A percentile compares a stretch with the other conserved stretches of the same genome.
These are phyloP conservation scores for Denticeps clupeoides DNA, from an alignment of 2,797 vertebrate genomes.

Conservation along the genomic window DNA sequence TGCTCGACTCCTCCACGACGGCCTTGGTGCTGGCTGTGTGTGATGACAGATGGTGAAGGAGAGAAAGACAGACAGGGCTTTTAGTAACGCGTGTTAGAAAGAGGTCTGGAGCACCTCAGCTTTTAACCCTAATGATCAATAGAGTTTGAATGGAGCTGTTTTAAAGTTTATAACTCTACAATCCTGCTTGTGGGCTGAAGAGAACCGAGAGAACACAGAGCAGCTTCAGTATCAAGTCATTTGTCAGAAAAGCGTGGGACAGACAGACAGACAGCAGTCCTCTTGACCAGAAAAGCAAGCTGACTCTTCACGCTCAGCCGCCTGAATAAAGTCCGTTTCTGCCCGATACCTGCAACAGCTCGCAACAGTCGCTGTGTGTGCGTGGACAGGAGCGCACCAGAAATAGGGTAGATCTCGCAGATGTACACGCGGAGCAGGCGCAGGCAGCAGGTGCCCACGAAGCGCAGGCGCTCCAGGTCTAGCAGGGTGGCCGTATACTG, in stretches of 20 bases:
- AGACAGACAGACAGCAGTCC: background rate
- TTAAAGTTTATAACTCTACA: background rate
- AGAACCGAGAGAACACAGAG: too few relatives aligned
- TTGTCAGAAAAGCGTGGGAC: too few relatives aligned
- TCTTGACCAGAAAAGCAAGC: too few relatives aligned
- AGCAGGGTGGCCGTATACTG: constrained; percentile 94
- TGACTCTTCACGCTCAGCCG: too few relatives aligned
- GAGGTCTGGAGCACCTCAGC: background rate
- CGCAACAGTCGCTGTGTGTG: too few relatives aligned
- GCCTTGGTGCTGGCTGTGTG: constrained; percentile 82
- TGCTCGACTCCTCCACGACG: constrained; percentile 94
- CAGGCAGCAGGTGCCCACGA: constrained; percentile 93
- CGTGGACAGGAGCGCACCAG: constrained; percentile 55
- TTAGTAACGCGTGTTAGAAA: background rate
- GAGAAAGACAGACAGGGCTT: background rate
- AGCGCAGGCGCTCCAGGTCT: constrained; percentile 90
- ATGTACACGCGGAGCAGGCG: constrained; percentile 91
- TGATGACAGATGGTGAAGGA: background rate
- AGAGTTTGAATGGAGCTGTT: too few relatives aligned
- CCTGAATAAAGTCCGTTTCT: too few relatives aligned
- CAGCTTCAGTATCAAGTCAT: too few relatives aligned
- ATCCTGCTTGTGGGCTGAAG: background rate
- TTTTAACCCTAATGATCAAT: background rate
- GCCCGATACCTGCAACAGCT: too few relatives aligned
- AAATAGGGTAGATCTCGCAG: constrained; percentile 96